Percentiles rank a stretch among this genome's conserved stretches.
These are phyloP conservation scores for Euthynnus affinis DNA, from an alignment of 2,797 vertebrate genomes.

Conservation along the genomic window DNA sequence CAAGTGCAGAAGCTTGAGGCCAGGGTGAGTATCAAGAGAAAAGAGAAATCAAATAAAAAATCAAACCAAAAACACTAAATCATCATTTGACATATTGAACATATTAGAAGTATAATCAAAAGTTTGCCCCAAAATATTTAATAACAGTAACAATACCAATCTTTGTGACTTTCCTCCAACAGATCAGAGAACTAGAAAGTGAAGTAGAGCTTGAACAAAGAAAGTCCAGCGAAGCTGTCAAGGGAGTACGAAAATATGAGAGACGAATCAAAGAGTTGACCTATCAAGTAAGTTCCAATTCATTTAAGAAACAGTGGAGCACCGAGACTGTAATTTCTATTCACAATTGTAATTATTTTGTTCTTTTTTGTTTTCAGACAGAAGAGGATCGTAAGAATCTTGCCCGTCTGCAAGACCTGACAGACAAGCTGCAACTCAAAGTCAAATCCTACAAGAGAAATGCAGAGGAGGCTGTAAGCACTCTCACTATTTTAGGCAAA, in stretches of 20 bases:
- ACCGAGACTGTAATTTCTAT: not conserved
- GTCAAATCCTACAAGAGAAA: slow-evolving; percentile 86
- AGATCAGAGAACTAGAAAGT: slow-evolving; percentile 84
- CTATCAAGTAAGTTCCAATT: slow-evolving; percentile 76
- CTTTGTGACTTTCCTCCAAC: not conserved
- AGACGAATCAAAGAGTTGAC: slow-evolving; percentile 85
- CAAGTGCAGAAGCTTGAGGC: slow-evolving; percentile 93
- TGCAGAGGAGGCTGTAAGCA: slow-evolving; percentile 84
- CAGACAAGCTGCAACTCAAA: slow-evolving; percentile 87
- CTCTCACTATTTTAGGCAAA: not conserved
- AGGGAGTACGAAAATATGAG: slow-evolving; percentile 85
- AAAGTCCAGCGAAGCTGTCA: slow-evolving; percentile 78
- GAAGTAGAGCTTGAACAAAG: slow-evolving; percentile 84
- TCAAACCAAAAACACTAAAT: not conserved
- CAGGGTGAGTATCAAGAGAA: slow-evolving; percentile 79
- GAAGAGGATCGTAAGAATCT: slow-evolving; percentile 87
- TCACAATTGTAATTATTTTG: not conserved
- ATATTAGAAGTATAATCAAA: not conserved
- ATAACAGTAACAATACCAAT: fast-evolving
- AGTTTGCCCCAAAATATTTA: not conserved
- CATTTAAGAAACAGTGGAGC: fast-evolving
- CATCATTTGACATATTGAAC: no score
- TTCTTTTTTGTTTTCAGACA: slow-evolving; percentile 68
- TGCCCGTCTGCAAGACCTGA: slow-evolving; percentile 84
- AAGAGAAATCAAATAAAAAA: not conserved